Base-by-base conservation (phyloP, 2,113 vertebrate genomes). In the Caloenas nicobarica region DNA sequence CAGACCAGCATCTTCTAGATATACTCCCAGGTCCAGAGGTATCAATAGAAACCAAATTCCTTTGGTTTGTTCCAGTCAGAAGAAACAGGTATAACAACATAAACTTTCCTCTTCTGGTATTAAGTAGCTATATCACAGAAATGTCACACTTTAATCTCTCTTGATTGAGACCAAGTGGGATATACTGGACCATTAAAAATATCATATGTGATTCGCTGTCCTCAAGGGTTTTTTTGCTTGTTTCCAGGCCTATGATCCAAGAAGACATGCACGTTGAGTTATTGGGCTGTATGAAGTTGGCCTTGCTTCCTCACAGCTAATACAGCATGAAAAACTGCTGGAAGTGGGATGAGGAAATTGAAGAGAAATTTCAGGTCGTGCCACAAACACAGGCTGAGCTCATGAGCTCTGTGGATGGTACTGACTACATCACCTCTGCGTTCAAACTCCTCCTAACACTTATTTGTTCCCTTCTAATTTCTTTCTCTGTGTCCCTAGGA, bases 91-190 rank as follows among this genome's bases (percentile, higher is more conserved):
- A 36, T 13, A 57, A 11, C 28, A 86, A 57, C 13, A 65, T 24
- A 61, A 44, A 16, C 1, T 42, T 73, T 50, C 48, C 8, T 62
- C 15, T 78, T 73, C 61, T 68, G 44, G 11, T 42, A 46, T 60
- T 42, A 85, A 57, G 48, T 25, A 83, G 11, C 9, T 72, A 4
- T 44, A 42, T n/a, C 17, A 64, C 25, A 86, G 42, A 89, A 92
- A 66, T 54, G 1, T 46, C 36, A 44, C 0, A 1, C 1, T 1
- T 60, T 80, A 68, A 9, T 48, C 3, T 56, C 8, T 60, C 22
- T 51, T 79, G 25, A n/a, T 0, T 57, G 34, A 94, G 33, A 66
- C 44, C 16, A 58, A 54, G 23, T 28, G 91, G 44, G 44, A 58
- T 7, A 29, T 36, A 74, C 2, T 31, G 23, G 34, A 76, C 18